Conservation (phyloP, 2,797 vertebrate genomes). For the Eptatretus atami region DNA sequence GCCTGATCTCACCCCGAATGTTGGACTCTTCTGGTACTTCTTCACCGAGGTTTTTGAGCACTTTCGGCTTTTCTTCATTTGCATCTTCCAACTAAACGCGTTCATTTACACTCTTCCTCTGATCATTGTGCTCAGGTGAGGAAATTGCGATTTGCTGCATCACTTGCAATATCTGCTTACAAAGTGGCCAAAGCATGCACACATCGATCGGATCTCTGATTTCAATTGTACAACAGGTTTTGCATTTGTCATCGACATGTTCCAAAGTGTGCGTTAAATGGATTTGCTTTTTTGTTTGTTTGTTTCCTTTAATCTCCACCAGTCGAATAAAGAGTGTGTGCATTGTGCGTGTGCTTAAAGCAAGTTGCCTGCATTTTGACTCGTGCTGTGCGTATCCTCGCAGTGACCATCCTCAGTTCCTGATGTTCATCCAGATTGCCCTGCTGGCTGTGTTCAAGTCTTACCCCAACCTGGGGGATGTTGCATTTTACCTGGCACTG, state of each 20-base stretch:
- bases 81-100: conserved; percentile 89
- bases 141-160: conserved; percentile 8
- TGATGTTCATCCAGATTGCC: conserved; percentile 79
- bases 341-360: no score
- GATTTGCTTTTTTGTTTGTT: background rate
- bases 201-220: no score
- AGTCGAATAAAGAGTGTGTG: no score
- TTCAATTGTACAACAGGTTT: no score
- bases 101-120: conserved; percentile 92
- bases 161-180: background rate
- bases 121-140: conserved; percentile 77
- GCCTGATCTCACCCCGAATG: conserved; percentile 82
- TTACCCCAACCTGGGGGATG: conserved; percentile 71
- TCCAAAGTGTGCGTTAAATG: background rate
- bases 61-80: conserved; percentile 86
- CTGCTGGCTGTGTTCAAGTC: conserved; percentile 93
- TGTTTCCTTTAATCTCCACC: background rate
- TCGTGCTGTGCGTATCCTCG: background rate
- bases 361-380: no score
- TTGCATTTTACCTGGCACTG: conserved; percentile 70
- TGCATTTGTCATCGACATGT: background rate
- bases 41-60: conserved; percentile 98
- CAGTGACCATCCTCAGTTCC: conserved; percentile 78
- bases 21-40: conserved; percentile 98
- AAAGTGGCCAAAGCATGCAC: no score